Conservation (phyloP, 1,140 invertebrate species). For the Leptonema lineaticorne region DNA sequence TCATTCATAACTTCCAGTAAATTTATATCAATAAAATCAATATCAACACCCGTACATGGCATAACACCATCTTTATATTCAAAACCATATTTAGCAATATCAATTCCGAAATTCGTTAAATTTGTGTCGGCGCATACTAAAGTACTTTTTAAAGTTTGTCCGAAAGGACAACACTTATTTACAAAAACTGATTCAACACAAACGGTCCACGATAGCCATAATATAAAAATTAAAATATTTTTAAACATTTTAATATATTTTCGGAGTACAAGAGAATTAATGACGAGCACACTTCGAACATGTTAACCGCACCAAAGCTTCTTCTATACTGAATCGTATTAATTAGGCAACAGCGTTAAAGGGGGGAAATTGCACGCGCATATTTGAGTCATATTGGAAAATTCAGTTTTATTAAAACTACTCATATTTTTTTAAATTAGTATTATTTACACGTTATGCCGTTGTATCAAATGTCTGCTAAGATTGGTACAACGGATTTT, state of each 20-base stretch:
- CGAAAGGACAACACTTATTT: slow-evolving; percentile 8
- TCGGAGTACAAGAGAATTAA: background rate
- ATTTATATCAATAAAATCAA: background rate
- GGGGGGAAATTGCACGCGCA: too few species aligned
- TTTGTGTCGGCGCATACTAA: background rate
- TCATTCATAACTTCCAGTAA: background rate
- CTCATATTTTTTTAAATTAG: too few species aligned
- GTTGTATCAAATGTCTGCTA: too few species aligned
- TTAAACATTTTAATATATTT: background rate
- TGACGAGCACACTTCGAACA: background rate
- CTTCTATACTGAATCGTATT: background rate
- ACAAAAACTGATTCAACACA: background rate
- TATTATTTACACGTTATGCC: too few species aligned
- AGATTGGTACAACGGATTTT: too few species aligned
- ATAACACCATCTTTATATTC: background rate
- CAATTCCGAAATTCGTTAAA: background rate
- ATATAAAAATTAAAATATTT: background rate
- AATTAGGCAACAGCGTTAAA: too few species aligned
- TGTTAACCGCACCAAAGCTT: background rate
- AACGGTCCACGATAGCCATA: background rate
- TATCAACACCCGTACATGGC: background rate
- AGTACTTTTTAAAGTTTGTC: background rate
- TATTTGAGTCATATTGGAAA: too few species aligned
- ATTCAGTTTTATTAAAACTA: too few species aligned
- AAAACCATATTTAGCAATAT: background rate